Percentiles rank a stretch among this genome's conserved stretches.
Conservation (phyloP, 2,797 vertebrate species). For the Sitta carolinensis region DNA sequence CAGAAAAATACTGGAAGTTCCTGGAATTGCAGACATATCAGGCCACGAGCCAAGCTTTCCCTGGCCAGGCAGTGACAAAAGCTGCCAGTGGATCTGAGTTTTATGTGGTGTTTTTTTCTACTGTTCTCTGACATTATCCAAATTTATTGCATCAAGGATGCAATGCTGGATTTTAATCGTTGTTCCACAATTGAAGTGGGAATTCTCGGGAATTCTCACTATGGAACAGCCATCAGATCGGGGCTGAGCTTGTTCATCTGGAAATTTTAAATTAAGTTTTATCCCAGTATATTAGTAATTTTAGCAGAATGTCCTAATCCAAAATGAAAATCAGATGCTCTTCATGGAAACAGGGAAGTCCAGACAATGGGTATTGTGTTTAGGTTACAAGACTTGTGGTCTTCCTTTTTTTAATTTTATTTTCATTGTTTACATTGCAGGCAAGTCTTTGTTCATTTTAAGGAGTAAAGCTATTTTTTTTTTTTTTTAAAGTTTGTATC, state of each 20-base stretch:
- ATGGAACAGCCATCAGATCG: not conserved
- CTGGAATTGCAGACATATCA: slow-evolving; percentile 30
- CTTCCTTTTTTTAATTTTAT: not conserved
- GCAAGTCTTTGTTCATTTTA: slow-evolving; percentile 14
- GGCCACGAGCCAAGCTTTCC: not conserved
- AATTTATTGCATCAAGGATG: slow-evolving; percentile 1
- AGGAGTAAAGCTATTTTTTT: not conserved
- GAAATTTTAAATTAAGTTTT: slow-evolving; percentile 40
- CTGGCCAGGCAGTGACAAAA: not conserved
- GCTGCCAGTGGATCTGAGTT: slow-evolving; percentile 40
- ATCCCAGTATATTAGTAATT: slow-evolving; percentile 53
- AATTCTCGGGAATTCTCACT: not conserved
- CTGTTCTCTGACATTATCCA: slow-evolving; percentile 56
- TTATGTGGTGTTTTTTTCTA: slow-evolving; percentile 19
- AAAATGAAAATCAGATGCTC: slow-evolving; percentile 75
- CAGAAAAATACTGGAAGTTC: slow-evolving; percentile 59
- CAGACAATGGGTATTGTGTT: slow-evolving; percentile 64
- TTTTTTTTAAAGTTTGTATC: too few relatives aligned
- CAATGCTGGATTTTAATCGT: not conserved
- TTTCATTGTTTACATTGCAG: slow-evolving; percentile 30
- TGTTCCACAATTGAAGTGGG: slow-evolving; percentile 1
- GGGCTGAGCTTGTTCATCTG: slow-evolving; percentile 20
- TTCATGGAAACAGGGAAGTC: slow-evolving; percentile 35
- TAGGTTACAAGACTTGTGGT: slow-evolving; percentile 7
- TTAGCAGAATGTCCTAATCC: slow-evolving; percentile 59